A percentile compares a stretch with the other conserved stretches of the same genome.
These are phyloP conservation scores for Gavia stellata DNA, from an alignment of 2,113 vertebrate genomes.

Conservation along the genomic window DNA sequence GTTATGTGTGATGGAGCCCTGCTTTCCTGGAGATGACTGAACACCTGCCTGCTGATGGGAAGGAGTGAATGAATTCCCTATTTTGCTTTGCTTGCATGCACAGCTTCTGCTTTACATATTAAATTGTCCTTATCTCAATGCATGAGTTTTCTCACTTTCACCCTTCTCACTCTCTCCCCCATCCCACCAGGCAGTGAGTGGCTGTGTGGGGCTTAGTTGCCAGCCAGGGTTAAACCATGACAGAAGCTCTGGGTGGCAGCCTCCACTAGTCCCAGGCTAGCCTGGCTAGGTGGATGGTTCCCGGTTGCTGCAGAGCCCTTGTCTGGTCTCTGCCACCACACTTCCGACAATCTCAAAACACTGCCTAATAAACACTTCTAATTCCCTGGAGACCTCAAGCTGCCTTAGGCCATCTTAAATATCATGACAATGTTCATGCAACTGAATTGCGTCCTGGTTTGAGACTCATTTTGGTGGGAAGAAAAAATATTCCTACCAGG, in stretches of 20 bases:
- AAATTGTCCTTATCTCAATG: neutral
- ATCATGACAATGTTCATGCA: neutral
- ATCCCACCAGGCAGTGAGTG: no score
- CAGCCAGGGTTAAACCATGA: neutral
- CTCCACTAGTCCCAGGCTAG: neutral
- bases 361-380: neutral
- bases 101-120: neutral
- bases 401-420: neutral
- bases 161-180: neutral
- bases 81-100: neutral
- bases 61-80: neutral
- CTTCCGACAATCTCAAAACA: neutral
- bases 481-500: neutral
- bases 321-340: neutral
- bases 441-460: neutral
- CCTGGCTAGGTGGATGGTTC: neutral
- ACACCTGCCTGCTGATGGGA: neutral
- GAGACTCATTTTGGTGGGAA: neutral
- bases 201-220: neutral
- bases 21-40: neutral
- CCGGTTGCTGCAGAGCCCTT: neutral
- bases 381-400: neutral
- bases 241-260: neutral
- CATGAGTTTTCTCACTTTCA: neutral
- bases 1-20: fast-evolving